Evolutionary conservation across 2,797 vertebrate genomes (phyloP), one percentile per base, ranked within the genome.

Genomic region (Gila robusta): DNA sequence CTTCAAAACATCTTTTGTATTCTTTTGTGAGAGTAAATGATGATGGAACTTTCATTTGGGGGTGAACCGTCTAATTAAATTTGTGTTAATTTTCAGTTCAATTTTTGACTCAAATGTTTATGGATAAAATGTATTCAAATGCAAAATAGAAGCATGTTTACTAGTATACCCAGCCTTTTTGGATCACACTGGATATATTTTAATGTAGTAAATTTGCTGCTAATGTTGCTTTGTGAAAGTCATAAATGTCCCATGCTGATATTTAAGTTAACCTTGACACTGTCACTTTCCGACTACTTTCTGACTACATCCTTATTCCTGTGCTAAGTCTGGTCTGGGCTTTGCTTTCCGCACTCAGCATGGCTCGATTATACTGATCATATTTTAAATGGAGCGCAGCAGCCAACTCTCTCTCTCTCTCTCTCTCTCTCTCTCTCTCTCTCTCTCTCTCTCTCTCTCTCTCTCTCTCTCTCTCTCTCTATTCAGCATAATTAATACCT

Each of bases 401-500:
- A 73, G 91, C 92, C 94, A 93, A 94, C 82, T 87, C 84, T 89
- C 62, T 70, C 44, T 54, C 35, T 39, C 49, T 35, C n/a, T 95
- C 76, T 85, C 86, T 88, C 59, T 14, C n/a, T 85, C 62, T 95
- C 49, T 35, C 23, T 95, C 76, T 85, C 86, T 90, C 49, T 72
- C 49, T 28, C 37, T 71, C 47, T 79, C 59, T 14, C n/a, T 85
- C 62, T 95, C 37, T 37, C 37, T 37, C 37, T 37, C 47, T 64
- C 49, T 95, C 76, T 87, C 86, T 90, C 67, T 70, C 47, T 32
- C 49, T 95, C 76, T 87, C 59, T 16, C n/a, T 85, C 62, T 95
- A 93, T 96, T 96, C 96, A 95, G 91, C 90, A 88, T 96, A 96
- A 97, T 97, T 96, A 96, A 97, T 97, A 94, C 93, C 94, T 95